Base-by-base conservation (phyloP, 1,140 invertebrate species). In the Maniola jurtina region DNA sequence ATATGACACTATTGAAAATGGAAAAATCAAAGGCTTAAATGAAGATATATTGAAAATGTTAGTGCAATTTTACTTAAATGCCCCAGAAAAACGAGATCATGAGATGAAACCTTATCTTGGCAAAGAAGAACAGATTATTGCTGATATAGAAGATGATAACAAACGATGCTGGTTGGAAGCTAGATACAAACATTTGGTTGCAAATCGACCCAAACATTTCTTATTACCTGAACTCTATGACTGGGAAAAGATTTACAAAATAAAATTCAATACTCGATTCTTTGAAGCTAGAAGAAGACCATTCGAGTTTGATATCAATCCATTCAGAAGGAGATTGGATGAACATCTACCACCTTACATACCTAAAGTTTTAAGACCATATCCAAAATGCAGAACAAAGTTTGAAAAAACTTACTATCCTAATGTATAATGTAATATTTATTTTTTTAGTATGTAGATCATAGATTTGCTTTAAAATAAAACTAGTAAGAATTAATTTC, bases 191-290 rank as follows among this genome's bases (percentile, higher is more conserved):
- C 89, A 94, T 83, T 77, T 96, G 62, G 89, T 93, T 34, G 92
- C 93, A 1, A 95, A 95, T 76, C 91, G 94, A 74, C 92, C 92
- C 0, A 92, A 93, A 56, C 92, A 94, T 72, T 91, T 92, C 40
- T 73, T 92, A 48, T 10, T 86, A 35, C 93, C 95, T 35, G 95
- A 97, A 90, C 90, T 94, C 38, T 95, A 95, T 70, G 72, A 93
- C 56, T 97, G 95, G 95, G 95, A 96, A 72, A 93, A 92, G 56
- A 94, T 97, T 61, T 97, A 95, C 76, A 94, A 95, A 79, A 93
- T 95, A 45, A 84, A 94, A 73, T 78, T 93, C 67, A 92, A 95
- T 13, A 95, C 93, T 0, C 88, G 94, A 63, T 92, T 92, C 45
- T 79, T 94, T 81, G 95, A 96, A 68, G 91, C 93, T n/a, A 94